These are phyloP conservation scores for Sphinx pinastri DNA, from an alignment of 2,888 invertebrate species.

Conservation along the genomic window DNA sequence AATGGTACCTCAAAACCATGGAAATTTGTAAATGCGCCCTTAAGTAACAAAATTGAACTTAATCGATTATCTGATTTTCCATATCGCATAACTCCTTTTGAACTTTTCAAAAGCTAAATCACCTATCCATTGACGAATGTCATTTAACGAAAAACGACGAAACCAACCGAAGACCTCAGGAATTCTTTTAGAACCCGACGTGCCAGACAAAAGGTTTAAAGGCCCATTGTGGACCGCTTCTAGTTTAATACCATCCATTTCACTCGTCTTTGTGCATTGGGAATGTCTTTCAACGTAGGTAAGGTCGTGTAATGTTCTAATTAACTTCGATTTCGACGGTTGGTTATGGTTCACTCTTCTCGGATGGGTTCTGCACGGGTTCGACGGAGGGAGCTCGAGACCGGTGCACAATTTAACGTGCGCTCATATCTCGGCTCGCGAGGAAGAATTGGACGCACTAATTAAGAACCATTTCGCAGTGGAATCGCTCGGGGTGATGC, in stretches of 20 bases:
- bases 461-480: too few species aligned
- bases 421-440: too few species aligned
- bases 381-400: too few species aligned
- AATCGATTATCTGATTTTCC: too few species aligned
- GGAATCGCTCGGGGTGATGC: too few species aligned
- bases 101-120: neutral
- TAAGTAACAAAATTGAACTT: neutral
- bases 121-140: conserved; percentile 11
- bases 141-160: conserved; percentile 2
- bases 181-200: conserved; percentile 32
- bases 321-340: conserved; percentile 16
- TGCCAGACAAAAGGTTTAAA: conserved; percentile 61
- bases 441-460: too few species aligned
- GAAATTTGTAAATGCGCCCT: too few species aligned
- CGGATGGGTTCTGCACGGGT: too few species aligned
- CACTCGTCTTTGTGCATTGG: conserved; percentile 54
- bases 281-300: conserved; percentile 55
- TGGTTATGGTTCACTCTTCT: too few species aligned
- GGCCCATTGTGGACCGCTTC: conserved; percentile 61
- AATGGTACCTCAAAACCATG: too few species aligned
- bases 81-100: neutral
- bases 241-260: conserved; percentile 64
- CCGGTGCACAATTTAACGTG: too few species aligned
- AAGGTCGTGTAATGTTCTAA: conserved; percentile 32
- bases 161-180: conserved; percentile 20